These are phyloP conservation scores for Ptyas mucosa DNA, from an alignment of 2,113 vertebrate species.

Conservation along the genomic window DNA sequence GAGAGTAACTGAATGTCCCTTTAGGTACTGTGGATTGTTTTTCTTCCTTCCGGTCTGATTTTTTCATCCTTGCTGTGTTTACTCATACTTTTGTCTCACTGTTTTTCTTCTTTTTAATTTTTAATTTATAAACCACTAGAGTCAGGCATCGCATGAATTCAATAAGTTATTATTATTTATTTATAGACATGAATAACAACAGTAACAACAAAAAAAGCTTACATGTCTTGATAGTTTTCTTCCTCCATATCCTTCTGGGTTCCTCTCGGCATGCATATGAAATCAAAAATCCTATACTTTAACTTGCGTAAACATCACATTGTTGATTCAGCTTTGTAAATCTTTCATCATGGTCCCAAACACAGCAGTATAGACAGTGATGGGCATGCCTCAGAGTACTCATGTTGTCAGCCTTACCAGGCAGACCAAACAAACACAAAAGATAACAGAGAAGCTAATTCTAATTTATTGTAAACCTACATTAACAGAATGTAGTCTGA, in stretches of 20 bases:
- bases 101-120: not conserved
- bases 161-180: not conserved
- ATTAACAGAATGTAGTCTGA: not conserved
- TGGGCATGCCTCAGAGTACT: not conserved
- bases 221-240: not conserved
- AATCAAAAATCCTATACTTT: not conserved
- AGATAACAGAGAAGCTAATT: not conserved
- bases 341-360: not conserved
- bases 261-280: slow-evolving; percentile 14
- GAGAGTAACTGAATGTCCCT: not conserved
- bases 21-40: not conserved
- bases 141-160: not conserved
- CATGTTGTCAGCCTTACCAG: not conserved
- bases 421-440: not conserved
- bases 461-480: not conserved
- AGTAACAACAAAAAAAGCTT: not conserved
- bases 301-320: not conserved
- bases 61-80: not conserved
- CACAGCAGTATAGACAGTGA: not conserved
- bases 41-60: not conserved
- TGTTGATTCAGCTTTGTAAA: not conserved
- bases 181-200: not conserved
- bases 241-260: not conserved
- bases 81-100: not conserved
- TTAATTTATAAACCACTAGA: not conserved